phyloP scores from a whole-genome alignment of 2,113 vertebrate genomes.

The Prunella fulvescens region DNA sequence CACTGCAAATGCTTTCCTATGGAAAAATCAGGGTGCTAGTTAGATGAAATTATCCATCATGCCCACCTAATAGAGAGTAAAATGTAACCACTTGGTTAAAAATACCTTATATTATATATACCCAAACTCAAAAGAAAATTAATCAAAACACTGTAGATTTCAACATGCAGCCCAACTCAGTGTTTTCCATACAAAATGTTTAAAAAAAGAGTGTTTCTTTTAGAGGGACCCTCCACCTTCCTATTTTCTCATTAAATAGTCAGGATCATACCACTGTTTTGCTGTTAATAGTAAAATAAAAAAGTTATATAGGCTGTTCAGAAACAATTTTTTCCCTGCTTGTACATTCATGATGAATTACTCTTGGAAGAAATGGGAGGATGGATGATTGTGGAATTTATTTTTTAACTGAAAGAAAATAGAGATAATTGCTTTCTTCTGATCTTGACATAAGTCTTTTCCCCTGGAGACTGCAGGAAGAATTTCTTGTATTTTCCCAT shows the following conservation, averaged over 20 bases:
- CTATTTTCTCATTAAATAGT: not conserved
- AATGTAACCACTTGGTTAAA: not conserved
- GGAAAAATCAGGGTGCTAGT: not conserved
- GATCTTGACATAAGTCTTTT: not conserved
- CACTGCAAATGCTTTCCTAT: not conserved
- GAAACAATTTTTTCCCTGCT: not conserved
- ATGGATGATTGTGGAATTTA: not conserved
- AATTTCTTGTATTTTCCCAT: not conserved
- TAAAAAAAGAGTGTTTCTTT: not conserved
- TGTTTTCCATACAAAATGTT: not conserved
- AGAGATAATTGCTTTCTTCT: not conserved
- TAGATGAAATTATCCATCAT: not conserved
- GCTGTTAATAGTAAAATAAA: not conserved
- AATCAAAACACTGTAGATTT: not conserved
- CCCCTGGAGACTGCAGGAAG: not conserved
- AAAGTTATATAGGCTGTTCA: not conserved
- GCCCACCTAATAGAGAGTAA: not conserved
- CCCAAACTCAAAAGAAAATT: not conserved
- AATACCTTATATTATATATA: not conserved
- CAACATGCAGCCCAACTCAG: not conserved
- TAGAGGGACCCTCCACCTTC: not conserved
- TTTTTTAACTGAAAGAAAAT: not conserved
- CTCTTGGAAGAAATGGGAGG: not conserved
- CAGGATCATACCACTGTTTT: not conserved
- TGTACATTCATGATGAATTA: not conserved